phyloP scores from a whole-genome alignment of 1,140 invertebrate species.

The Stegodyphus mimosarum region DNA sequence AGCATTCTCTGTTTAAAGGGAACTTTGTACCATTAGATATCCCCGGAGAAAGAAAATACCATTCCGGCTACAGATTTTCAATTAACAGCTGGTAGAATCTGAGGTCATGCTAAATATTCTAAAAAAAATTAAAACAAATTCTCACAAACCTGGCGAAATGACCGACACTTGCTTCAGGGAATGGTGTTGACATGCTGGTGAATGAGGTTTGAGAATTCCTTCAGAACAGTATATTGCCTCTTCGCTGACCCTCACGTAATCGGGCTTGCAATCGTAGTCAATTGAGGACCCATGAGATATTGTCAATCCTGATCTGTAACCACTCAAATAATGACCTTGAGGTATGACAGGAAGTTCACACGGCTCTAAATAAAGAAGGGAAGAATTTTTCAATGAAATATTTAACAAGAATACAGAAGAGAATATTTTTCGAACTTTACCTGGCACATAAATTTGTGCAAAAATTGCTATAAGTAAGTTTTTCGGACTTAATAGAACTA shows the following conservation, averaged over 20 bases:
- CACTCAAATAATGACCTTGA: conserved; percentile 79
- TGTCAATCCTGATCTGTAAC: conserved; percentile 80
- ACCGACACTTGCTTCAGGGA: conserved; percentile 22
- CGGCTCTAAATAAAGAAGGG: conserved; percentile 71
- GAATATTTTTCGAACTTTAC: neutral
- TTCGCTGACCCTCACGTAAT: conserved; percentile 71
- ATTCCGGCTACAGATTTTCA: no score
- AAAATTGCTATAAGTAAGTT: no score
- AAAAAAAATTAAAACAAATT: no score
- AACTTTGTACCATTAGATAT: no score
- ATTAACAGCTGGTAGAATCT: no score
- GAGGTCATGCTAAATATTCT: no score
- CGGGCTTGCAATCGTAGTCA: conserved; percentile 71
- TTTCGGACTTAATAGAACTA: no score
- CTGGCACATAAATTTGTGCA: no score
- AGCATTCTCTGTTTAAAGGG: no score
- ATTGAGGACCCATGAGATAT: conserved; percentile 79
- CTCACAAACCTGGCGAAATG: conserved; percentile 31
- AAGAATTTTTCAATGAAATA: neutral
- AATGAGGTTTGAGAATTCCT: conserved; percentile 74
- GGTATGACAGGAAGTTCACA: conserved; percentile 79
- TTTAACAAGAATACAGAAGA: neutral
- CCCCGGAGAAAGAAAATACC: no score
- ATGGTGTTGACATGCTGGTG: conserved; percentile 71
- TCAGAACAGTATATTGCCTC: conserved; percentile 76